phyloP scores from a whole-genome alignment of 2,888 invertebrate species.

The Callyntrura sp. region DNA sequence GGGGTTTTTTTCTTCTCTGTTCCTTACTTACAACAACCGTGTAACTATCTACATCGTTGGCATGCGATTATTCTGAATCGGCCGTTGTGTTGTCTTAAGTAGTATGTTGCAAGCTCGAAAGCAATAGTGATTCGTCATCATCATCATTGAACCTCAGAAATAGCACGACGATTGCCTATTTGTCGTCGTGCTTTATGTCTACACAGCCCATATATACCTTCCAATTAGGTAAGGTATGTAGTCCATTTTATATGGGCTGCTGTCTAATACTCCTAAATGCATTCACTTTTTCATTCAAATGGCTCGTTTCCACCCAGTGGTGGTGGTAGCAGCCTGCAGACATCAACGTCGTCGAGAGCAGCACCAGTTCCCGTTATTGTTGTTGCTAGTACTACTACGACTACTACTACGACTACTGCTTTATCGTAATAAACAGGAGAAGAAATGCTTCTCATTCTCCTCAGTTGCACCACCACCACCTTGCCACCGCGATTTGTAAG shows the following conservation, averaged over 20 bases:
- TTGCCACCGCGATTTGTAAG: constrained; percentile 24
- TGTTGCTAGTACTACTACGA: too few relatives aligned
- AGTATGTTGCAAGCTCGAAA: background rate
- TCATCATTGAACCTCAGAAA: constrained; percentile 26
- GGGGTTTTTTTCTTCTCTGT: background rate
- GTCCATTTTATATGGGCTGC: too few relatives aligned
- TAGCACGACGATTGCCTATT: constrained; percentile 8
- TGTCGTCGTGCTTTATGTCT: constrained; percentile 17
- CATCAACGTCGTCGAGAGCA: background rate
- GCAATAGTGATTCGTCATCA: constrained; percentile 18
- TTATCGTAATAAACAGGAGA: too few relatives aligned
- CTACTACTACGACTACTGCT: too few relatives aligned
- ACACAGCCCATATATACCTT: too few relatives aligned
- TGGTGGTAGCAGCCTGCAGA: background rate
- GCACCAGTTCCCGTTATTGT: constrained; percentile 32
- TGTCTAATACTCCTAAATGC: too few relatives aligned
- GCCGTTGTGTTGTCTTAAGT: too few relatives aligned
- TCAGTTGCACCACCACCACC: constrained; percentile 5
- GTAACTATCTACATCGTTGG: background rate
- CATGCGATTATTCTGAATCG: too few relatives aligned
- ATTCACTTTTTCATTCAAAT: background rate
- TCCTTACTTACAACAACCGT: background rate
- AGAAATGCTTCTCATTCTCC: background rate
- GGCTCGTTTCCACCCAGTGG: background rate
- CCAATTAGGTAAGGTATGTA: too few relatives aligned